phyloP scores from a whole-genome alignment of 2,113 vertebrate species.

The Zosterops lateralis region DNA sequence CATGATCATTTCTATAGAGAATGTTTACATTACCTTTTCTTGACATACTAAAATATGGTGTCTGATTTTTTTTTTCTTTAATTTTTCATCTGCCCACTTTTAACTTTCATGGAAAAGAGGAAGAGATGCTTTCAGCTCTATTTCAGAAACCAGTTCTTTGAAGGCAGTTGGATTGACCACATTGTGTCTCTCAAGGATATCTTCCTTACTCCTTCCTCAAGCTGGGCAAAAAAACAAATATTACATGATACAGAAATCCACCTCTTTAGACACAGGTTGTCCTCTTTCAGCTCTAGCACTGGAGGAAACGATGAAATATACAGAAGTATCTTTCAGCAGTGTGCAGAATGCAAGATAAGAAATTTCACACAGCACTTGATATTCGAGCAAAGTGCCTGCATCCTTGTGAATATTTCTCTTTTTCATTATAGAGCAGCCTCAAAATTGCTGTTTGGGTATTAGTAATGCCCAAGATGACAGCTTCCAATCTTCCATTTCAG shows the following conservation, averaged over 20 bases:
- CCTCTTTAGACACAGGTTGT: background rate
- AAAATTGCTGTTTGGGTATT: background rate
- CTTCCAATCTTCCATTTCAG: background rate
- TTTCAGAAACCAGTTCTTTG: background rate
- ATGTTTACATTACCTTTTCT: background rate
- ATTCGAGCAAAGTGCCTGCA: background rate
- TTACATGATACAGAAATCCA: background rate
- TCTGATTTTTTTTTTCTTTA: background rate
- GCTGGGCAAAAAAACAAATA: background rate
- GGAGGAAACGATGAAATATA: background rate
- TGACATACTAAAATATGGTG: background rate
- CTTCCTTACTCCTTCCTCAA: background rate
- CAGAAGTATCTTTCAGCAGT: background rate
- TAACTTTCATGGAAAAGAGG: background rate
- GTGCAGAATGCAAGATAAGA: background rate
- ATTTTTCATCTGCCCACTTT: background rate
- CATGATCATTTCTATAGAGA: background rate
- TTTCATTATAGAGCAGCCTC: background rate
- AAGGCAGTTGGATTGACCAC: background rate
- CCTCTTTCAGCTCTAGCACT: background rate
- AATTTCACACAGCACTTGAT: background rate
- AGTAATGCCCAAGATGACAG: background rate
- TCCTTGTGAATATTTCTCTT: background rate
- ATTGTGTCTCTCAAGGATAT: background rate
- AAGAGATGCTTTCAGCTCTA: conserved; percentile 49